Percentiles rank a stretch among this genome's conserved stretches.
Evolutionary conservation across 2,888 invertebrate genomes (phyloP).

Genomic region (Lampropteryx suffumata): DNA sequence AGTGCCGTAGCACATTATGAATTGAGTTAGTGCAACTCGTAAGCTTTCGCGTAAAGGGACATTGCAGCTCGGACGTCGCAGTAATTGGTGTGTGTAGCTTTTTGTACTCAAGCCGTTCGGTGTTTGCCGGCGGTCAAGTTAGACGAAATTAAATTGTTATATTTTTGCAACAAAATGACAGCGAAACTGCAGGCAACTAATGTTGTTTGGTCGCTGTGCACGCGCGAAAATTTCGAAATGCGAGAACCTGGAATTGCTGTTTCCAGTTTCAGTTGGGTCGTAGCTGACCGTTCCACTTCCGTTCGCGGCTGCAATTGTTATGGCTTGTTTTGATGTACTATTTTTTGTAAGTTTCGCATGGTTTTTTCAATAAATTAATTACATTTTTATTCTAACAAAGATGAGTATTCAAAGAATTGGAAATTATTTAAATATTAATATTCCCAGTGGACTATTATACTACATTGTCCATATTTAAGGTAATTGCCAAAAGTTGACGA

Average conservation of each 20-base stretch:
- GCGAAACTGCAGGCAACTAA: conserved; percentile 46
- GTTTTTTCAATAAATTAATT: background rate
- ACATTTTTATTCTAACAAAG: conserved; percentile 53
- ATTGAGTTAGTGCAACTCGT: conserved; percentile 71
- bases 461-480: conserved; percentile 81
- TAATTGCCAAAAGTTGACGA: conserved; percentile 81
- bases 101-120: conserved; percentile 64
- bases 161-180: conserved; percentile 75
- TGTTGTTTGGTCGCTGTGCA: conserved; percentile 29
- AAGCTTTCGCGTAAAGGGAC: conserved; percentile 59
- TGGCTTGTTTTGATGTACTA: conserved; percentile 18
- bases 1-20: conserved; percentile 61
- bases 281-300: conserved; percentile 20
- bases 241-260: conserved; percentile 18
- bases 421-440: conserved; percentile 79
- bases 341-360: conserved; percentile 1
- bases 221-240: conserved; percentile 31
- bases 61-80: conserved; percentile 46
- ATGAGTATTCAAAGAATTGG: conserved; percentile 70
- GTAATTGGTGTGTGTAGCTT: conserved; percentile 79
- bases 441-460: conserved; percentile 71
- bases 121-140: conserved; percentile 73
- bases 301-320: conserved; percentile 19
- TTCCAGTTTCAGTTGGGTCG: conserved; percentile 31
- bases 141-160: conserved; percentile 79